A percentile compares a stretch with the other conserved stretches of the same genome.
phyloP scores from a whole-genome alignment of 1,140 invertebrate species.

The Drosophila azteca region DNA sequence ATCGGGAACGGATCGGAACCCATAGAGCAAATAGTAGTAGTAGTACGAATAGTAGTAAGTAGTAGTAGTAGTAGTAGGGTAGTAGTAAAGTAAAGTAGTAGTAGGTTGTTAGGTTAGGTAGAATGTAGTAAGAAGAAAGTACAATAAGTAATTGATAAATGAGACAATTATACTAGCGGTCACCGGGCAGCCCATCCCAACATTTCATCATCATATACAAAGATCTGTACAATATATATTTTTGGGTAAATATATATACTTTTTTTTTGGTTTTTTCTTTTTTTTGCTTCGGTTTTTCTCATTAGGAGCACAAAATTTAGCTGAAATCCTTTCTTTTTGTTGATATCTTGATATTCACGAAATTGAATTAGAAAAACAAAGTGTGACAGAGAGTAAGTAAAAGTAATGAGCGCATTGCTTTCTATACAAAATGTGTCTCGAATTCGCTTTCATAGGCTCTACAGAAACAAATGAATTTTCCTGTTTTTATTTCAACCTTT shows the following conservation, averaged over 20 bases:
- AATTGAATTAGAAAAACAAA: slow-evolving; percentile 75
- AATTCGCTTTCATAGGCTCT: slow-evolving; percentile 52
- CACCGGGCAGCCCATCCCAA: slow-evolving; percentile 84
- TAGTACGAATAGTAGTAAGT: slow-evolving; percentile 66
- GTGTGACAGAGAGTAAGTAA: slow-evolving; percentile 68
- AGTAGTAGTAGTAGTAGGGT: slow-evolving; percentile 53
- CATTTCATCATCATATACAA: slow-evolving; percentile 83
- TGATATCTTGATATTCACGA: slow-evolving; percentile 46
- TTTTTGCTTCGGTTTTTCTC: slow-evolving; percentile 32
- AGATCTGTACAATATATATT: slow-evolving; percentile 68
- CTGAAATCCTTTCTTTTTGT: slow-evolving; percentile 60
- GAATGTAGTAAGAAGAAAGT: slow-evolving; percentile 80
- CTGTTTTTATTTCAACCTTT: slow-evolving; percentile 40
- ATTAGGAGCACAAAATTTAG: slow-evolving; percentile 63
- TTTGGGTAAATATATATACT: slow-evolving; percentile 57
- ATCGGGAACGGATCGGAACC: slow-evolving; percentile 72
- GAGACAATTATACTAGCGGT: slow-evolving; percentile 83
- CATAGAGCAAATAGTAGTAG: slow-evolving; percentile 80
- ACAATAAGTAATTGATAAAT: slow-evolving; percentile 83
- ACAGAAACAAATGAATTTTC: slow-evolving; percentile 46
- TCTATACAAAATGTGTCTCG: slow-evolving; percentile 66
- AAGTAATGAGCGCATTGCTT: slow-evolving; percentile 59
- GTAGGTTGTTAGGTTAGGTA: slow-evolving; percentile 70
- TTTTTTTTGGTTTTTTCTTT: slow-evolving; percentile 25
- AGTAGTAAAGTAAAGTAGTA: slow-evolving; percentile 62